These are phyloP conservation scores for Arenicola marina DNA, from an alignment of 2,888 invertebrate genomes.

Conservation along the genomic window DNA sequence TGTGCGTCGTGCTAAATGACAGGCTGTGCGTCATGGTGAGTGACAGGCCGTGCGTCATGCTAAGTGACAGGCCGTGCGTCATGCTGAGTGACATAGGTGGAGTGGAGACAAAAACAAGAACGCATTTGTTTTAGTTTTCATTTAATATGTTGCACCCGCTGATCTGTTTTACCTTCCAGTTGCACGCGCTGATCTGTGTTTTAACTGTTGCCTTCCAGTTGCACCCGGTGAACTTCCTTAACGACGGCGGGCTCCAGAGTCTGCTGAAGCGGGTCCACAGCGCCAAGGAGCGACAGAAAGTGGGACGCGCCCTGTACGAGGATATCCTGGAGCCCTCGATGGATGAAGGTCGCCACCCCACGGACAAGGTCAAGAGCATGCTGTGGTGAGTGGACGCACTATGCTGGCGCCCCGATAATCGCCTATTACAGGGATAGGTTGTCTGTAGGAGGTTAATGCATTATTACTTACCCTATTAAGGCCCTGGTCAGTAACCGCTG, in stretches of 20 bases:
- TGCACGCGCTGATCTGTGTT: background rate
- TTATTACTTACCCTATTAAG: too few relatives aligned
- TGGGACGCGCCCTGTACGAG: slow-evolving; percentile 24
- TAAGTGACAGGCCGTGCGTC: background rate
- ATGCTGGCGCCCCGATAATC: too few relatives aligned
- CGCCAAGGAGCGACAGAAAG: slow-evolving; percentile 20
- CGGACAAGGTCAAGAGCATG: slow-evolving; percentile 22
- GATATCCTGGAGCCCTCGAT: slow-evolving; percentile 16
- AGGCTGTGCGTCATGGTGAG: too few relatives aligned
- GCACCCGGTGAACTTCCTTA: slow-evolving; percentile 18
- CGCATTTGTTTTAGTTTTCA: background rate
- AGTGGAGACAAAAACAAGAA: background rate
- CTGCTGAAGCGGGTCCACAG: slow-evolving; percentile 26
- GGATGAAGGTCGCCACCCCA: slow-evolving; percentile 4
- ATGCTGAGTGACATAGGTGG: background rate
- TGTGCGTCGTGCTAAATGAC: too few relatives aligned
- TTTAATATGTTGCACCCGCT: background rate
- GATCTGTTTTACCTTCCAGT: background rate
- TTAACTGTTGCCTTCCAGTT: slow-evolving; percentile 23
- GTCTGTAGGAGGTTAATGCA: too few relatives aligned
- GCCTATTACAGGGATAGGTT: too few relatives aligned
- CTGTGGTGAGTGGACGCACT: slow-evolving; percentile 22
- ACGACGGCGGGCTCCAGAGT: background rate
- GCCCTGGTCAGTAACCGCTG: too few relatives aligned
- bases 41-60: background rate